Percentiles rank a stretch among this genome's conserved stretches.
These are phyloP conservation scores for Motacilla tschutschensis DNA, from an alignment of 2,113 vertebrate genomes.

Conservation along the genomic window DNA sequence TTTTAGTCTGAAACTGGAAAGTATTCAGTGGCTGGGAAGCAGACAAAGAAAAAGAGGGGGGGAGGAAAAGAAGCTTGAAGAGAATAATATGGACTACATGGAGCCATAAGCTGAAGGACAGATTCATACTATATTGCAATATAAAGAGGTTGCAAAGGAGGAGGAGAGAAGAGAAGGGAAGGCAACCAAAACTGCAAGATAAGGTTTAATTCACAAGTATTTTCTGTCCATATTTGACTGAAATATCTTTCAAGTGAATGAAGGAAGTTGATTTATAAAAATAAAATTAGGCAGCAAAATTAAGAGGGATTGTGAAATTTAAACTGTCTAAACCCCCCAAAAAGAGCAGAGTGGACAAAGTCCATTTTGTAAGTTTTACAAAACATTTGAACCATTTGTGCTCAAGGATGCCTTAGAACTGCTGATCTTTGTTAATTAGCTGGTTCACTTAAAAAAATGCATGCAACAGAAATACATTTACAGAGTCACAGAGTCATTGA, in stretches of 20 bases:
- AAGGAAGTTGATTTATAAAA: neutral
- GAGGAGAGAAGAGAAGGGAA: neutral
- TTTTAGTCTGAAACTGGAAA: slow-evolving; percentile 5
- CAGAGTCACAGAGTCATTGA: neutral
- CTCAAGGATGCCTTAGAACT: neutral
- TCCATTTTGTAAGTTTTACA: neutral
- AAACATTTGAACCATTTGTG: neutral
- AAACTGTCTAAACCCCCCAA: neutral
- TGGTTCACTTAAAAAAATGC: neutral
- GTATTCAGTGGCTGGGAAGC: neutral
- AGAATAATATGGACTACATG: neutral
- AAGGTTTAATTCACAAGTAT: slow-evolving; percentile 2
- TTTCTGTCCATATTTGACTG: neutral
- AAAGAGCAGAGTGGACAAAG: neutral
- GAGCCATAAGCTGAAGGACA: neutral
- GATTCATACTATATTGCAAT: neutral
- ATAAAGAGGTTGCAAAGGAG: neutral
- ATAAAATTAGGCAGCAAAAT: neutral
- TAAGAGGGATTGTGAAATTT: neutral
- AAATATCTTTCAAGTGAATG: neutral
- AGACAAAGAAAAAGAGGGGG: neutral
- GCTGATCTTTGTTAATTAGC: neutral
- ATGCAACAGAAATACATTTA: neutral
- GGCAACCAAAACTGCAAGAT: neutral
- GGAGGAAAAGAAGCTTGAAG: neutral